Base-by-base conservation (phyloP, 2,113 vertebrate species). In the Barbus barbus region DNA sequence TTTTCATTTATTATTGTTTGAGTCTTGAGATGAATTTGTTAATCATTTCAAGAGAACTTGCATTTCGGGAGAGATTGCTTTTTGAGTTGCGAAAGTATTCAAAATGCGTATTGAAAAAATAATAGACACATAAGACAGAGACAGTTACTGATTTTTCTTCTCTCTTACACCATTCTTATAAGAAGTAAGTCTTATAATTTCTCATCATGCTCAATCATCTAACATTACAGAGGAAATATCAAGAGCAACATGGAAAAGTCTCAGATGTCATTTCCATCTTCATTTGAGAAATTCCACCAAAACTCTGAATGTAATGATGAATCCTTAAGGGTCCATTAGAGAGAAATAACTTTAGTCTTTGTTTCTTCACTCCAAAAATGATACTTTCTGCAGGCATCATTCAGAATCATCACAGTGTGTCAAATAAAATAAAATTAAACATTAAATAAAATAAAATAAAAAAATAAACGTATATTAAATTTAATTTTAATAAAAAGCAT, bases 301-400 rank as follows among this genome's bases (percentile, higher is more conserved):
- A 75, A 73, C 31, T 14, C 36, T 53, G 22, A 31, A 63, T 81
- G 60, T 16, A 58, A 87, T 78, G 26, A 87, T 78, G 26, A 58
- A 74, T 79, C 16, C 14, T 16, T 51, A 51, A 51, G 48, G 16
- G 18, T 72, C 58, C 28, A 84, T 87, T 81, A 84, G 78, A 67
- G 76, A 81, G 1, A 18, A 18, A 84, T 81, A n/a, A 72, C 71
- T 48, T 84, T n/a, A 36, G 11, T 83, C 75, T 36, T 5, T 24
- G 24, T 73, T 24, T 26, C 41, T 44, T 44, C 22, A 44, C 69
- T 48, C 5, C 58, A 12, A 13, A 48, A 24, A 48, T 16, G 14
- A 16, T 13, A 28, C 72, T 28, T 74, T 16, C n/a, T 46, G 71
- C 12, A 38, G 33, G 22, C 20, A 41, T n/a, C 36, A 72, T 72